phyloP scores from a whole-genome alignment of 2,797 vertebrate genomes.

The Apodemus agrarius region DNA sequence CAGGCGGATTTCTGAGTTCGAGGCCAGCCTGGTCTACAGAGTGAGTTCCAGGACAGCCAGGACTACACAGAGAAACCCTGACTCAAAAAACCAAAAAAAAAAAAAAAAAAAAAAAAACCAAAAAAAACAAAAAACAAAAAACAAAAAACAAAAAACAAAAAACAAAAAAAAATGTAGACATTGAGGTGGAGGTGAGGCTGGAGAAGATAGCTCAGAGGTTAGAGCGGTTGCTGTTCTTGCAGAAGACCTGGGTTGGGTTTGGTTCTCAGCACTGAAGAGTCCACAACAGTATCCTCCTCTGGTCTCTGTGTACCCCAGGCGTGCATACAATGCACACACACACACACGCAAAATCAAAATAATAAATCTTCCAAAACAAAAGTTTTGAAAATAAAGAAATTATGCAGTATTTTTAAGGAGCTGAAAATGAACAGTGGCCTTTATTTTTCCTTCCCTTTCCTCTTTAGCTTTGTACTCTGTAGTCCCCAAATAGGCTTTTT shows the following conservation, averaged over 20 bases:
- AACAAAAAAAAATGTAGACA: neutral
- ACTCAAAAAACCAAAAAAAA: no score
- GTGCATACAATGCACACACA: neutral
- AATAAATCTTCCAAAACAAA: neutral
- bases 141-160: no score
- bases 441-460: neutral
- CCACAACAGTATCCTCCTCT: neutral
- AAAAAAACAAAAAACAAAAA: no score
- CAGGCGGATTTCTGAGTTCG: no score
- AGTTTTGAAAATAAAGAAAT: neutral
- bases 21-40: no score
- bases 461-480: neutral
- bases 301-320: neutral
- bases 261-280: neutral
- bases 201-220: neutral
- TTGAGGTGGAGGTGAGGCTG: neutral
- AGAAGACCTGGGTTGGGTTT: neutral
- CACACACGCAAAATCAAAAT: neutral
- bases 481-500: neutral
- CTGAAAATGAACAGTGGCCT: neutral
- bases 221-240: neutral
- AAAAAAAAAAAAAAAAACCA: no score
- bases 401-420: neutral
- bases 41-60: no score
- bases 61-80: no score